Conservation (phyloP, 1,140 invertebrate genomes). For the Ips nitidus region DNA sequence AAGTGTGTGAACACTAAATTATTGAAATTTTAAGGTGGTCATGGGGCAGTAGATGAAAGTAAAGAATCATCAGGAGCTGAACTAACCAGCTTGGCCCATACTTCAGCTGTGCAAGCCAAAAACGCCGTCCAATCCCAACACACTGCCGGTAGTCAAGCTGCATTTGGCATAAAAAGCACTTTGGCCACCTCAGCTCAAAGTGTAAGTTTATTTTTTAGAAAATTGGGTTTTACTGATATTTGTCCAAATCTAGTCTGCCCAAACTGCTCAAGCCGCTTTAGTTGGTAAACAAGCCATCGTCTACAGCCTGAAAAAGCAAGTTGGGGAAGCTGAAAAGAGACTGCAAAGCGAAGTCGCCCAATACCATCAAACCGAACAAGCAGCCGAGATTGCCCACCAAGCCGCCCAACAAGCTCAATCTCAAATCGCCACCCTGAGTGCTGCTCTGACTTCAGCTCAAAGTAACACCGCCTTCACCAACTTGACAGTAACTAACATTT, state of each 20-base stretch:
- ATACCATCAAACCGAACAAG: slow-evolving; percentile 38
- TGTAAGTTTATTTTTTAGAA: slow-evolving; percentile 27
- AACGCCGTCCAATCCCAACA: slow-evolving; percentile 41
- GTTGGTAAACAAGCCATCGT: slow-evolving; percentile 44
- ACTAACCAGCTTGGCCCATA: slow-evolving; percentile 41
- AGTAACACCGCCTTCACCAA: slow-evolving; percentile 5
- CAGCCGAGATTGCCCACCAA: slow-evolving; percentile 37
- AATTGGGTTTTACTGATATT: neutral
- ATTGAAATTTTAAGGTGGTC: neutral
- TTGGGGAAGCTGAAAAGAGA: slow-evolving; percentile 38
- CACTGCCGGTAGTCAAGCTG: slow-evolving; percentile 43
- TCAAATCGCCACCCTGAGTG: slow-evolving; percentile 34
- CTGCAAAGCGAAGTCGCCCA: slow-evolving; percentile 40
- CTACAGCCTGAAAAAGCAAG: slow-evolving; percentile 37
- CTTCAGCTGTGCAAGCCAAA: slow-evolving; percentile 42
- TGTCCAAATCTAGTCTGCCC: slow-evolving; percentile 33
- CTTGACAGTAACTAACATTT: neutral
- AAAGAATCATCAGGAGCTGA: slow-evolving; percentile 39
- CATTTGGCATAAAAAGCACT: slow-evolving; percentile 41
- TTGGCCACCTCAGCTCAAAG: slow-evolving; percentile 40
- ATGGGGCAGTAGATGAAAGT: slow-evolving; percentile 15
- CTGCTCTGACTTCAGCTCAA: slow-evolving; percentile 41
- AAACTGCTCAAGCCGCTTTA: slow-evolving; percentile 44
- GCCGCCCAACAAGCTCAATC: slow-evolving; percentile 40
- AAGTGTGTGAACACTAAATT: neutral